Evolutionary conservation across 2,888 invertebrate species (phyloP).

Genomic region (Cephus runcator): DNA sequence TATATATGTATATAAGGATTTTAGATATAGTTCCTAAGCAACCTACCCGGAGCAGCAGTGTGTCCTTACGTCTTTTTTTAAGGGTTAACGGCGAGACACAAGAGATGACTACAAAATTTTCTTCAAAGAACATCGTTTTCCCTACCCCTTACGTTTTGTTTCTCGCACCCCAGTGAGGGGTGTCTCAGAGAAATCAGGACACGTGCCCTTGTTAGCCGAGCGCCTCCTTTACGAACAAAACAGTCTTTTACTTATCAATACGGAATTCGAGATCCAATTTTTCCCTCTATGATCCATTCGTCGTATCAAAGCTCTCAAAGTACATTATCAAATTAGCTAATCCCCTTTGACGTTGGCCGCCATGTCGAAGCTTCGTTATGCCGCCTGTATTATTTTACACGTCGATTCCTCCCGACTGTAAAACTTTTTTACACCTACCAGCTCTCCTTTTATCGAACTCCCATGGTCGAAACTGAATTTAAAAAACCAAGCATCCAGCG

Average conservation of each 20-base stretch:
- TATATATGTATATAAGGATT: too few relatives aligned
- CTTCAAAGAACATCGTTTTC: background rate
- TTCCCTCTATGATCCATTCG: conserved; percentile 47
- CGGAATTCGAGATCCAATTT: conserved; percentile 49
- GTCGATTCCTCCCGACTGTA: background rate
- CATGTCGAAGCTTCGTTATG: background rate
- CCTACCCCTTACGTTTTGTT: background rate
- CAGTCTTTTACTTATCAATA: background rate
- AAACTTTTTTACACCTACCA: background rate
- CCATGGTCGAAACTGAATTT: background rate
- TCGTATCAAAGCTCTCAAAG: conserved; percentile 49
- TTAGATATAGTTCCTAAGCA: too few relatives aligned
- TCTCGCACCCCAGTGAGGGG: background rate
- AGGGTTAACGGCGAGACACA: background rate
- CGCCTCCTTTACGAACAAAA: background rate
- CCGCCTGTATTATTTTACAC: conserved; percentile 36
- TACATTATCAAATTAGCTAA: conserved; percentile 45
- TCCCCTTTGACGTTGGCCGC: conserved; percentile 34
- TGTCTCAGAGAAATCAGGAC: background rate
- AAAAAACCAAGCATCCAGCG: background rate
- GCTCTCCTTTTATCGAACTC: background rate
- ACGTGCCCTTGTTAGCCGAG: background rate
- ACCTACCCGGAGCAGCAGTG: too few relatives aligned
- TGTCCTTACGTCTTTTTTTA: too few relatives aligned
- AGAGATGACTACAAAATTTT: background rate